Base-by-base conservation (phyloP, 2,888 invertebrate species). In the Mythimna ferrago region DNA sequence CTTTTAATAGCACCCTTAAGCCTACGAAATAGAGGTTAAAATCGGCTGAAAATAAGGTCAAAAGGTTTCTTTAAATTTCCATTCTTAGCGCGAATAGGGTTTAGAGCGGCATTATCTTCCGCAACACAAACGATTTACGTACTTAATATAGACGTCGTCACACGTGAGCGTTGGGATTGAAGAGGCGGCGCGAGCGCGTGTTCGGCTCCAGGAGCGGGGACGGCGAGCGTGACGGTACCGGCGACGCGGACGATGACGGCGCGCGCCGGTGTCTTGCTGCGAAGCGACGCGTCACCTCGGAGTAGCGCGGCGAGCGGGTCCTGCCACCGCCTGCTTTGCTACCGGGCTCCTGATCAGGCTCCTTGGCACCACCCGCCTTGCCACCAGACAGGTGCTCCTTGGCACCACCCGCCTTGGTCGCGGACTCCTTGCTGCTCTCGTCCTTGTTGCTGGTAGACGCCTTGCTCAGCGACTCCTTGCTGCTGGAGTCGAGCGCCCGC, bases 251-350 rank as follows among this genome's bases (percentile, higher is more conserved):
- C 41, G 41, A 14, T 14, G 61, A 41, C 6, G 56, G 0, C 9
- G 2, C 0, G 2, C 10, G 16, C 2, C 57, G 67, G 19, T 0
- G 81, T 2, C 83, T 75, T 11, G 73, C 48, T 54, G 89, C 88
- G 79, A 89, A 89, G 56, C 80, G 80, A 0, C 86, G 83, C 69
- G 88, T 89, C 61, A 90, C 73, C 14, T 88, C 85, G 19, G 87
- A 85, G 85, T 90, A 90, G 7, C 87, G 86, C 75, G 16, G 76
- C 44, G 66, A 70, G 1, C 78, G 78, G 0, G 61, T 44, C 21
- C 7, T 11, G 3, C 21, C 2, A 14, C n/a, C 19, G n/a, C 0
- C 6, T 3, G 32, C 32, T 3, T 19, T 35, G 2, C 21, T 16
- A 7, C 11, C 10, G 32, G 32, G 4, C 32, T 32, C 5, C 32